Evolutionary conservation across 2,888 invertebrate species (phyloP).

Genomic region (Cephus rjabovi): DNA sequence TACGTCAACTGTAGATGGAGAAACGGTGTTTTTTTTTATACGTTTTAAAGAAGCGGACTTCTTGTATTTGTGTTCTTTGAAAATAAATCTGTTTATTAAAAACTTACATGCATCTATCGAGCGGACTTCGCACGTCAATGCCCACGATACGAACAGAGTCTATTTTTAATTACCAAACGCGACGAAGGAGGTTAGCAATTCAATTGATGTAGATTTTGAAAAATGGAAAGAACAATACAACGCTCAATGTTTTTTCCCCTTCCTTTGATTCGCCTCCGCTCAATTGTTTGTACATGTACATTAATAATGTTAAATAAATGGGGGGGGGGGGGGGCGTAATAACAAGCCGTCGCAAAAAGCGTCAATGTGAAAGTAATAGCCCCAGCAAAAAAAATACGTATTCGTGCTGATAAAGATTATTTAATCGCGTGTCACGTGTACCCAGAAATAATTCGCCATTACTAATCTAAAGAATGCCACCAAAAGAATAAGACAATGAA

Average conservation of each 20-base stretch:
- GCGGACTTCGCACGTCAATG: background rate
- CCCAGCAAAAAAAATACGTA: background rate
- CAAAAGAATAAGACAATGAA: background rate
- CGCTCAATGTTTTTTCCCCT: background rate
- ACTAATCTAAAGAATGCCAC: background rate
- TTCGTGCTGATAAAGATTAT: background rate
- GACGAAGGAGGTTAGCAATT: background rate
- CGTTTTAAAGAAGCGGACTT: background rate
- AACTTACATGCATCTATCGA: background rate
- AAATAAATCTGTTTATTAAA: background rate
- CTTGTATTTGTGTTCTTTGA: background rate
- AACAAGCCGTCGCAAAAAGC: background rate
- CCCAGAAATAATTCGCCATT: background rate
- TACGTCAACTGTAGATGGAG: background rate
- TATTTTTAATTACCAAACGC: background rate
- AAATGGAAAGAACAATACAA: background rate
- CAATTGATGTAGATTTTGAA: background rate
- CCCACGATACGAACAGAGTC: background rate
- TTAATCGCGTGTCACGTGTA: background rate
- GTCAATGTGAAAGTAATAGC: background rate
- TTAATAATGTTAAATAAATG: background rate
- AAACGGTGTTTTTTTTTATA: background rate
- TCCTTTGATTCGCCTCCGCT: background rate
- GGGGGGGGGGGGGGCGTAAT: background rate
- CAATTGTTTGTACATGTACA: background rate